Base-by-base conservation (phyloP, 1,140 invertebrate genomes). In the Oscheius sp. region DNA sequence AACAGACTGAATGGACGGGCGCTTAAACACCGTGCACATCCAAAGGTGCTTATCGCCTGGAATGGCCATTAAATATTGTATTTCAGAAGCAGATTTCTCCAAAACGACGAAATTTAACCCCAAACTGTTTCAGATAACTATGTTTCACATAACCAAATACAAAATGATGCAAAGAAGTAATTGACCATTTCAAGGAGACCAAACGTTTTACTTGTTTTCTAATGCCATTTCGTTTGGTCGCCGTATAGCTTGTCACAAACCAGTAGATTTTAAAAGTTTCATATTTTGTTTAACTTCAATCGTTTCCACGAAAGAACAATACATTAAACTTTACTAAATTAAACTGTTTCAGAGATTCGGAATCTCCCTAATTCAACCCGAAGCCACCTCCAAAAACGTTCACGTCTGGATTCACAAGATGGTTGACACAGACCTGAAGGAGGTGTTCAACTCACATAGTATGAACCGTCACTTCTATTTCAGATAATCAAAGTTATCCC, bases 401-500 rank as follows among this genome's bases (percentile, higher is more conserved):
- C 58, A 69, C 23, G 73, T 76, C 0, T 75, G 76, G 29, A 38
- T 76, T 10, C 75, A 76, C 15, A 68, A 71, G 52, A 75, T 76
- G 75, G 67, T 76, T 3, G 75, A 72, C n/a, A 71, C 59, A n/a
- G 73, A 76, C 46, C 45, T 76, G 23, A 76, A 76, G 49, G 71
- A 76, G 46, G 71, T 73, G 23, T 3, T 13, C 4, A 28, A 35
- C 1, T 7, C 7, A 31, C n/a, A 0, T n/a, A 3, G 29, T 18
- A 31, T 20, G 20, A 42, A 52, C 20, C 4, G 29, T 4, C 3
- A 13, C 3, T n/a, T n/a, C 23, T n/a, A 31, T 62, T 73, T 10
- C 71, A 73, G 71, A 74, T 76, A 18, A 29, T 76, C 52, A 76
- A 75, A 66, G 64, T 74, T 2, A 75, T 76, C 32, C 75, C 75